A percentile compares a stretch with the other conserved stretches of the same genome.
Evolutionary conservation across 2,888 invertebrate species (phyloP).

Genomic region (Drosophila suboccidentalis): DNA sequence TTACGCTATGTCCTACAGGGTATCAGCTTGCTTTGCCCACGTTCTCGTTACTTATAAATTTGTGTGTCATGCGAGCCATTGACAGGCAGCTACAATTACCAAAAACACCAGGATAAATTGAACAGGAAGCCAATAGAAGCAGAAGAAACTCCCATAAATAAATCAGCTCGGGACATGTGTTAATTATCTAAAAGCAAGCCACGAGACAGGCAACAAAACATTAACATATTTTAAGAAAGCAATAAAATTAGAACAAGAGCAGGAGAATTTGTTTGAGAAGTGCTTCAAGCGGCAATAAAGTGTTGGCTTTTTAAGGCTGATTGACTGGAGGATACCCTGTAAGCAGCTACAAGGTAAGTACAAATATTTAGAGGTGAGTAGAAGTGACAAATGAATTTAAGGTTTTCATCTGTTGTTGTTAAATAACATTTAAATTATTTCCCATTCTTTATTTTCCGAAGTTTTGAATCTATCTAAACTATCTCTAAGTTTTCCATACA

Average conservation of each 20-base stretch:
- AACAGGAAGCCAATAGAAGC: constrained; percentile 29
- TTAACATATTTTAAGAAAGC: constrained; percentile 44
- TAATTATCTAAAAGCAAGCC: constrained; percentile 70
- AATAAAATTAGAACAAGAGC: constrained; percentile 19
- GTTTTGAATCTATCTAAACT: no score
- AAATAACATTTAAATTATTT: no score
- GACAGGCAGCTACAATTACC: constrained; percentile 75
- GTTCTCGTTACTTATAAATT: constrained; percentile 65
- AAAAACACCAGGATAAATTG: constrained; percentile 32
- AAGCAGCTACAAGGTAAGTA: neutral
- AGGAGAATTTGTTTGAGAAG: neutral
- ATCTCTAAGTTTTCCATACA: no score
- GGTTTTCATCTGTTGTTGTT: no score
- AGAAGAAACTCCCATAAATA: constrained; percentile 71
- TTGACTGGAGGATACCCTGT: neutral
- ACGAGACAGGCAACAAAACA: constrained; percentile 9
- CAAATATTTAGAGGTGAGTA: neutral
- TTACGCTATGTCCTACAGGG: constrained; percentile 2
- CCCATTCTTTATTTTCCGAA: no score
- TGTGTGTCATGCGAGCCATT: constrained; percentile 70
- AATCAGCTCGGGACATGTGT: constrained; percentile 82
- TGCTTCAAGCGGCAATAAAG: neutral
- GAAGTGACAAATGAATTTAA: no score
- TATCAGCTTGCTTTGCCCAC: constrained; percentile 24
- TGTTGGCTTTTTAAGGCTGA: neutral